phyloP scores from a whole-genome alignment of 2,888 invertebrate genomes.

The Temnothorax unifasciatus region DNA sequence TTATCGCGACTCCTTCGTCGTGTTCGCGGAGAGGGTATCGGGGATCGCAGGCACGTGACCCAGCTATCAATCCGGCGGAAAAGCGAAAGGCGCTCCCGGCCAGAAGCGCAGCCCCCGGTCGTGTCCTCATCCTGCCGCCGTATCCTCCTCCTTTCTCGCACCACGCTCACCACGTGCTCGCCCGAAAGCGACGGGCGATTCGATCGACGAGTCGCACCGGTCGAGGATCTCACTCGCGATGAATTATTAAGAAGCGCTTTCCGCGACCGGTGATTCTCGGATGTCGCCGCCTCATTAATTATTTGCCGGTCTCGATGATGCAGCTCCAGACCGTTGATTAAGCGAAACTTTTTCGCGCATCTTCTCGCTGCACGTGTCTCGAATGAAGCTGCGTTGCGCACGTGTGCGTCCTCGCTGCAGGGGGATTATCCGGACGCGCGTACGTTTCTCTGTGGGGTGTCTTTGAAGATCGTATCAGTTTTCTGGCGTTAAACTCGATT shows the following conservation, averaged over 20 bases:
- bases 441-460: slow-evolving; percentile 26
- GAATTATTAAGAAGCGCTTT: slow-evolving; percentile 64
- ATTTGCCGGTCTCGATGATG: slow-evolving; percentile 69
- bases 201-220: slow-evolving; percentile 38
- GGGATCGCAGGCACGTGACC: slow-evolving; percentile 79
- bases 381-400: slow-evolving; percentile 61
- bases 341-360: slow-evolving; percentile 35
- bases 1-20: slow-evolving; percentile 72
- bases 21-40: slow-evolving; percentile 68
- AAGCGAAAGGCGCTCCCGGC: slow-evolving; percentile 1
- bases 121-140: slow-evolving; percentile 5
- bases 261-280: slow-evolving; percentile 29
- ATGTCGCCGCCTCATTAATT: slow-evolving; percentile 68
- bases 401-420: slow-evolving; percentile 19
- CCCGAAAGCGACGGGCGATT: slow-evolving; percentile 17
- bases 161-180: slow-evolving; percentile 6
- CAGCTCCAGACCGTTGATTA: slow-evolving; percentile 41
- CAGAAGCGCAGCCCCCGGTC: slow-evolving; percentile 18
- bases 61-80: slow-evolving; percentile 74
- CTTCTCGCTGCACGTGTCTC: slow-evolving; percentile 63
- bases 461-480: slow-evolving; percentile 46
- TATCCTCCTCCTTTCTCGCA: slow-evolving; percentile 40
- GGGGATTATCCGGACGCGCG: slow-evolving; percentile 30
- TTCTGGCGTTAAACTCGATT: slow-evolving; percentile 16
- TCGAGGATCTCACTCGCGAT: slow-evolving; percentile 49